These are phyloP conservation scores for Cacoxenus indagator DNA, from an alignment of 2,888 invertebrate species.

Conservation along the genomic window DNA sequence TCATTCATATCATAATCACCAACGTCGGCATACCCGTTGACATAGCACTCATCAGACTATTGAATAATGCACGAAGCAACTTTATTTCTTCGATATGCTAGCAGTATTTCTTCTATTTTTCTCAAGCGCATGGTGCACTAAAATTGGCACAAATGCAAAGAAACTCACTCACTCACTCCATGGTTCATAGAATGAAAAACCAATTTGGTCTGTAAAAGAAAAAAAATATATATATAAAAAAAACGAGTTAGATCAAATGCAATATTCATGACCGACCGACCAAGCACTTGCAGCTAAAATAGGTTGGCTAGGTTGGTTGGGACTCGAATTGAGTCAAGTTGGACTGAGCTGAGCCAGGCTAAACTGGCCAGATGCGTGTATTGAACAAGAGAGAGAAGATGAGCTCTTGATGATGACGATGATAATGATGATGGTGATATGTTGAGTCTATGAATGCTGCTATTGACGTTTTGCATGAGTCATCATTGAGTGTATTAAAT, in stretches of 20 bases:
- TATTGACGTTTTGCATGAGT: neutral
- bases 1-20: neutral
- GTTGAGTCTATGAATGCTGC: neutral
- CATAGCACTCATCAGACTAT: neutral
- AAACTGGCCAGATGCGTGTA: neutral
- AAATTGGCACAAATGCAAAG: neutral
- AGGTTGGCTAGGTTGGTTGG: neutral
- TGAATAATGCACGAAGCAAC: neutral
- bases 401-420: neutral
- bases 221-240: too few relatives aligned
- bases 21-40: neutral
- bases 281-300: neutral
- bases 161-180: neutral
- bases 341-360: neutral
- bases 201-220: neutral
- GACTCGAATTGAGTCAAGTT: neutral
- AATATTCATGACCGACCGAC: slow-evolving; percentile 15
- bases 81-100: neutral
- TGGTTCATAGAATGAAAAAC: neutral
- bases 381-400: neutral
- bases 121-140: neutral
- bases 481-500: slow-evolving; percentile 8
- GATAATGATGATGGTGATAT: neutral
- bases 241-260: slow-evolving; percentile 6
- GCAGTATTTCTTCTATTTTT: neutral